Evolutionary conservation across 2,113 vertebrate genomes (phyloP).

Genomic region (Larimichthys crocea): DNA sequence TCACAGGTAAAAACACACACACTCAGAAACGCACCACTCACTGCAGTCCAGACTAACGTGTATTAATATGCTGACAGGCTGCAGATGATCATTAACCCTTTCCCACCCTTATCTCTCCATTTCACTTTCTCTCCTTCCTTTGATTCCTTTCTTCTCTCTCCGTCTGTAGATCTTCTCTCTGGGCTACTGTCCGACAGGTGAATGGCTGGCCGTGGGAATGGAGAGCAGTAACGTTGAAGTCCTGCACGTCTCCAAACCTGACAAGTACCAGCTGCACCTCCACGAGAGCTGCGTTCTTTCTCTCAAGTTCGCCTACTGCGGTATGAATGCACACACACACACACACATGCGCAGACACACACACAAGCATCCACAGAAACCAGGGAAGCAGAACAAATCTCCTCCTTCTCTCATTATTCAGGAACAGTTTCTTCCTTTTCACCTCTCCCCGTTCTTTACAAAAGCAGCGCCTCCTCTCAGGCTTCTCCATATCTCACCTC

Average conservation of each 20-base stretch:
- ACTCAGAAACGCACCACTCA: neutral
- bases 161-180: slow-evolving; percentile 87
- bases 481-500: slow-evolving; percentile 45
- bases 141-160: neutral
- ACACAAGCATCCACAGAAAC: neutral
- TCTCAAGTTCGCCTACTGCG: slow-evolving; percentile 91
- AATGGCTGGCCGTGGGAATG: slow-evolving; percentile 90
- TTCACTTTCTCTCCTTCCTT: neutral
- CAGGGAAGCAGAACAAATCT: slow-evolving; percentile 53
- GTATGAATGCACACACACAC: slow-evolving; percentile 69
- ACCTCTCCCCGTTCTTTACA: slow-evolving; percentile 19
- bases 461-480: slow-evolving; percentile 33
- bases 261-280: slow-evolving; percentile 91
- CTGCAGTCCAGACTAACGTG: neutral
- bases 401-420: slow-evolving; percentile 48
- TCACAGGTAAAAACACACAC: slow-evolving; percentile 76
- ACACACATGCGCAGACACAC: neutral
- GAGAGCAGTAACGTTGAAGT: slow-evolving; percentile 91
- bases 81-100: neutral
- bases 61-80: neutral
- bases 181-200: slow-evolving; percentile 90
- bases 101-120: neutral
- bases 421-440: slow-evolving; percentile 23
- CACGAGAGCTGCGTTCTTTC: slow-evolving; percentile 93
- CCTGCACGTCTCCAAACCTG: slow-evolving; percentile 88